These are phyloP conservation scores for Battus philenor DNA, from an alignment of 1,140 invertebrate species.

Conservation along the genomic window DNA sequence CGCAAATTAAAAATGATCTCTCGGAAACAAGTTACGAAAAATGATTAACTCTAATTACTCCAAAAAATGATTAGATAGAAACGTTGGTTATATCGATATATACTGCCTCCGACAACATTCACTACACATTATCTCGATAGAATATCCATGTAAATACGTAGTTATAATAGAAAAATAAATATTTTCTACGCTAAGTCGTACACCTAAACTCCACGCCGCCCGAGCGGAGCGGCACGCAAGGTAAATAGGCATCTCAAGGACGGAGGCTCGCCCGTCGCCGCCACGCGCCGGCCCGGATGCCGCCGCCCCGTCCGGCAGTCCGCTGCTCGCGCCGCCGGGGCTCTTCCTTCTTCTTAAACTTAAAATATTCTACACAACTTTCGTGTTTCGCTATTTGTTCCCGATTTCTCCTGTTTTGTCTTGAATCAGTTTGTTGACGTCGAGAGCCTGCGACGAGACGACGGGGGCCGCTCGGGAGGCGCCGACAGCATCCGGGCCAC, in stretches of 20 bases:
- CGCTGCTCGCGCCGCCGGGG: too few species aligned
- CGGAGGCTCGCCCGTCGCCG: slow-evolving; percentile 45
- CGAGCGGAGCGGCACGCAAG: slow-evolving; percentile 43
- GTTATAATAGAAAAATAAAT: slow-evolving; percentile 74
- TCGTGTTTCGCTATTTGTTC: too few species aligned
- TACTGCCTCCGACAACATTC: slow-evolving; percentile 66
- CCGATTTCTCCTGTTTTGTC: too few species aligned
- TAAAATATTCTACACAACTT: too few species aligned
- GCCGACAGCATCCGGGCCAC: neutral
- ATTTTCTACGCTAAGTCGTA: slow-evolving; percentile 73
- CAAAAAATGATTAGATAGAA: slow-evolving; percentile 43
- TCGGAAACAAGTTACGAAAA: slow-evolving; percentile 53
- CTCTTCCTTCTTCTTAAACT: too few species aligned
- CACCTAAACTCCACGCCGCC: slow-evolving; percentile 67
- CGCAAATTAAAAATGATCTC: slow-evolving; percentile 56
- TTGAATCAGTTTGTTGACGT: neutral
- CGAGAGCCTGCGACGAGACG: neutral
- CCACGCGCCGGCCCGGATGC: slow-evolving; percentile 19
- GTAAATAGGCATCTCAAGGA: slow-evolving; percentile 65
- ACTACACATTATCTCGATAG: slow-evolving; percentile 75
- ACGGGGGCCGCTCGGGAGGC: neutral
- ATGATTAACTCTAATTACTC: slow-evolving; percentile 58
- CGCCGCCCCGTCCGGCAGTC: too few species aligned
- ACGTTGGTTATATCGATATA: slow-evolving; percentile 49
- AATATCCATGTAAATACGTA: slow-evolving; percentile 68